phyloP scores from a whole-genome alignment of 2,113 vertebrate species.

The Pica pica region DNA sequence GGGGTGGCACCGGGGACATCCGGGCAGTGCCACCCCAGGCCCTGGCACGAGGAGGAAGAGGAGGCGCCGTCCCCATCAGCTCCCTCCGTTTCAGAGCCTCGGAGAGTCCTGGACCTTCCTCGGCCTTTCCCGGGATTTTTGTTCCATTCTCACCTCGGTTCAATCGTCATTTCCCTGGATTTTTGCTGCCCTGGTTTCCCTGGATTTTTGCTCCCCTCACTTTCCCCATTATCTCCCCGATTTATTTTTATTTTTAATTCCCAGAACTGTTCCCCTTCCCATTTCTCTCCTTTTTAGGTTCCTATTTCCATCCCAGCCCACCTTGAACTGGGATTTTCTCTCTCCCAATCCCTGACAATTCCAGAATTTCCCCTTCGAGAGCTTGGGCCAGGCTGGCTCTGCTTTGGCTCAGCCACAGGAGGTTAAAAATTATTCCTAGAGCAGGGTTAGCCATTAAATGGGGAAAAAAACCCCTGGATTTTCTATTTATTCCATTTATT shows the following conservation, averaged over 20 bases:
- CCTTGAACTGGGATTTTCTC: fast-evolving
- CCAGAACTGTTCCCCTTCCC: background rate
- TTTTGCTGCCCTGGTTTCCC: background rate
- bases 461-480: background rate
- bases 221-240: background rate
- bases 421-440: slow-evolving; percentile 12
- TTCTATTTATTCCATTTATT: background rate
- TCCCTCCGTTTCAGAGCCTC: background rate
- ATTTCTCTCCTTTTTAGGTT: background rate
- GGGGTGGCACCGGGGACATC: background rate
- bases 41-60: background rate
- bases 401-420: fast-evolving
- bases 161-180: background rate
- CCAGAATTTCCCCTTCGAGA: background rate
- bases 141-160: background rate
- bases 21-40: background rate
- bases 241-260: background rate
- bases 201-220: background rate
- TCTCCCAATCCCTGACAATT: background rate
- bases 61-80: background rate
- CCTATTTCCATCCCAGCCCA: background rate
- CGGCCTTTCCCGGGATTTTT: background rate
- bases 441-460: background rate
- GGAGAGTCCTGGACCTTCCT: background rate
- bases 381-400: background rate